Evolutionary conservation across 2,888 invertebrate species (phyloP), one percentile per base, ranked within the genome.

Genomic region (Stenodera caucasica): DNA sequence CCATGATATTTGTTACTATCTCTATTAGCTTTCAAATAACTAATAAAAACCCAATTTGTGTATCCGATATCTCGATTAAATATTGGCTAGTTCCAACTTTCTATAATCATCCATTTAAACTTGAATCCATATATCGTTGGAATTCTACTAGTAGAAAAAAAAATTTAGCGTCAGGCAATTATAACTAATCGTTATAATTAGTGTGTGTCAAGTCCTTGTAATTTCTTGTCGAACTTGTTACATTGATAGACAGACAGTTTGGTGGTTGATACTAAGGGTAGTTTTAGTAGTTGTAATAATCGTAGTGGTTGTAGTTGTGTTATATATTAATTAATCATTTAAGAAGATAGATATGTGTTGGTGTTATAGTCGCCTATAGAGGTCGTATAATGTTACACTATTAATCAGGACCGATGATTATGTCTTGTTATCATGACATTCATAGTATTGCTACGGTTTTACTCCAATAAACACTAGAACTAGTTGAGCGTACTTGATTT

Each of bases 331-430:
- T 70, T 69, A 69, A 70, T 70, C 68, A 69, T 67, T 66, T 66
- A 65, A 63, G 57, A 63, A 60, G 56, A 63, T 18, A 66, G 65
- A 66, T 65, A 64, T 66, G 54, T 60, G 51, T 55, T 55, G 6
- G 50, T n/a, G 45, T 53, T 59, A 57, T 57, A n/a, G n/a, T n/a
- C 61, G 56, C 56, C 54, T 57, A 32, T 53, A 61, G 67, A 65
- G 68, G 66, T 67, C 67, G 67, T 64, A 71, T 70, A 70, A 72
- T 70, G 70, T 68, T 65, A 67, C 68, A 65, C 68, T 71, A 72
- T 72, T 72, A 73, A 72, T 73, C 71, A 73, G 68, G 37, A 56
- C 61, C 67, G 70, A 71, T 70, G 72, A 71, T 73, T 73, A 70
- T 70, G 72, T 71, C 70, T 69, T 67, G 68, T 70, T 70, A 72